These are phyloP conservation scores for Oncorhynchus kisutch DNA, from an alignment of 2,113 vertebrate genomes.

Conservation along the genomic window DNA sequence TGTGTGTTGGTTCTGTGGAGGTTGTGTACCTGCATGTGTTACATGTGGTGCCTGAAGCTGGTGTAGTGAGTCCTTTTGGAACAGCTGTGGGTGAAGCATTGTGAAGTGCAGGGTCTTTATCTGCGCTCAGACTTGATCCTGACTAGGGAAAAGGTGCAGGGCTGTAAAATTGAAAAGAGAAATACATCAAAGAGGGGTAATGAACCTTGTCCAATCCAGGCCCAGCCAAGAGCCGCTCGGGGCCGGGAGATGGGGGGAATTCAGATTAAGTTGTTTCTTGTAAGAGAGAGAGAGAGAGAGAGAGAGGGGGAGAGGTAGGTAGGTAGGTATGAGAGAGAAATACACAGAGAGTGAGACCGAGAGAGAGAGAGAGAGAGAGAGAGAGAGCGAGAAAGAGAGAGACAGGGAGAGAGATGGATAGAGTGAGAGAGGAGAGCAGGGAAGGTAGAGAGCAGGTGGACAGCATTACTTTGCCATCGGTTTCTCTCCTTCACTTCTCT, in stretches of 20 bases:
- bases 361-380: background rate
- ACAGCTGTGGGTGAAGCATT: background rate
- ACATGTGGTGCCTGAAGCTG: too few species aligned
- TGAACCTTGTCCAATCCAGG: constrained; percentile 70
- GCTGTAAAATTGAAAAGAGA: constrained; percentile 58
- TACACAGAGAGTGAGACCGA: background rate
- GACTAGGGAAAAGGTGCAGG: constrained; percentile 42
- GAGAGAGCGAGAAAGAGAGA: background rate
- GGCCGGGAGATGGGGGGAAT: constrained; percentile 47
- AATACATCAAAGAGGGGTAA: constrained; percentile 72
- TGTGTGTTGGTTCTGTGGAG: too few species aligned
- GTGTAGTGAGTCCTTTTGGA: too few species aligned
- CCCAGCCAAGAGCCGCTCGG: constrained; percentile 20
- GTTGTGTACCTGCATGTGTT: too few species aligned
- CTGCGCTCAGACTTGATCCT: constrained; percentile 44
- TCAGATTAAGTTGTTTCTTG: constrained; percentile 46
- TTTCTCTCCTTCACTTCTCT: constrained; percentile 1
- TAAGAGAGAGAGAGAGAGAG: background rate
- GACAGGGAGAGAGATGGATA: background rate
- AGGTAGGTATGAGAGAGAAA: background rate
- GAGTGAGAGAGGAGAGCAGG: background rate
- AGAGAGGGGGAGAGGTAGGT: background rate
- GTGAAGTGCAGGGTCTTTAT: constrained; percentile 23
- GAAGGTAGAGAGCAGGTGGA: constrained; percentile 41
- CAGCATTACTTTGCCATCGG: constrained; percentile 16